Evolutionary conservation across 2,888 invertebrate genomes (phyloP), one percentile per base, ranked within the genome.

Genomic region (Vesta saturnalis): DNA sequence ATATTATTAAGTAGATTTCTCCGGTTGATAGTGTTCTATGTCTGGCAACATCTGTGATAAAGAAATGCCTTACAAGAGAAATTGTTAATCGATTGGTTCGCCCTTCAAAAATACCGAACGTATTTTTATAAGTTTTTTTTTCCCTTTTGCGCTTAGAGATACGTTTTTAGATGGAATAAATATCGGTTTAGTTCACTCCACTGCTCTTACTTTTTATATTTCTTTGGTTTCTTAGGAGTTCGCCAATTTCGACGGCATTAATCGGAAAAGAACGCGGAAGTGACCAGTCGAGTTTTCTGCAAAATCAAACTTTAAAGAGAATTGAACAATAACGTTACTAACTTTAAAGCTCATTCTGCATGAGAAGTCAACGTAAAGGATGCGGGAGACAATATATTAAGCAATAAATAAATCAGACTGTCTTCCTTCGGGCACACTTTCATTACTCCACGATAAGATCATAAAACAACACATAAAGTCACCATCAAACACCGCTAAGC

Each of bases 1-100:
- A 69, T 69, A 64, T 68, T 68, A 64, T 69, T 69, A 69, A 64
- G 64, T 64, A 69, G 69, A 69, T 69, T 64, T 64, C 30, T 55
- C 46, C 21, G 57, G 56, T 49, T 64, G 69, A 69, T 69, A 69
- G 64, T 69, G 64, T 64, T 69, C 69, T 47, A 60, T 64, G 69
- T 69, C 69, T 64, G 69, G 69, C 69, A 69, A 69, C 69, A 69
- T 64, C 64, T 64, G 69, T 55, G 69, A 64, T 69, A 64, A 64
- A 63, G 60, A 69, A 64, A 68, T 58, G 67, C 63, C 56, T 60
- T 60, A 68, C 47, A 68, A 68, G 63, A 68, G 68, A 68, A 68
- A 68, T 64, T 68, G 63, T 68, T 68, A 68, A 68, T 68, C 68
- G 68, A 68, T 68, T 47, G 60, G 55, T 60, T 62, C 55, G 59